Conservation (phyloP, 2,797 vertebrate species). For the Cossypha heuglini region DNA sequence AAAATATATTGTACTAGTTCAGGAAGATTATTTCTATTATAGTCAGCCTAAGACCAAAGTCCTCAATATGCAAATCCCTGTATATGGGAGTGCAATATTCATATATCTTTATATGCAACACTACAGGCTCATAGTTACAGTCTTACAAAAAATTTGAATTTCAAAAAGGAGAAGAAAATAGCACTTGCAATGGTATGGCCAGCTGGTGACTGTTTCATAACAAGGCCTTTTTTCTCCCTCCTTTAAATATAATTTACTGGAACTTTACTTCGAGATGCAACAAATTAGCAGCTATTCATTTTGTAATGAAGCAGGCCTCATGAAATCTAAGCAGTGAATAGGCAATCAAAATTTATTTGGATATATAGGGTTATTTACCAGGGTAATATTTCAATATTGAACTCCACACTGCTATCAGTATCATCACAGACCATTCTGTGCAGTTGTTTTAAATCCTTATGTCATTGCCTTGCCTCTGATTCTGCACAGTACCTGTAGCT, state of each 20-base stretch:
- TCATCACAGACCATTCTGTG: neutral
- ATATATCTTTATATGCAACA: neutral
- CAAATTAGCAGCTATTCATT: conserved; percentile 77
- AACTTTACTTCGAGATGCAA: conserved; percentile 72
- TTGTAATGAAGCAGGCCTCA: conserved; percentile 70
- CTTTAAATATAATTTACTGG: conserved; percentile 63
- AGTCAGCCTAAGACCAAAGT: neutral
- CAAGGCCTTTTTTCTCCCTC: conserved; percentile 23
- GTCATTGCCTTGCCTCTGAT: neutral
- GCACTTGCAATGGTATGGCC: conserved; percentile 32
- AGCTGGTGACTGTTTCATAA: conserved; percentile 69
- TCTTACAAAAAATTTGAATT: conserved; percentile 39
- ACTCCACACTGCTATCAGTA: conserved; percentile 27
- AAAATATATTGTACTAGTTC: neutral
- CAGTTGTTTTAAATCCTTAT: neutral
- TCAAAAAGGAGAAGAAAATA: conserved; percentile 64
- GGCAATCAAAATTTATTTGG: conserved; percentile 75
- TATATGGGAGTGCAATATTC: neutral
- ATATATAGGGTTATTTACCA: conserved; percentile 64
- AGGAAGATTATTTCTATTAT: neutral
- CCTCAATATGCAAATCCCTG: neutral
- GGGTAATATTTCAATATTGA: conserved; percentile 71
- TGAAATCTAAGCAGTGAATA: conserved; percentile 72
- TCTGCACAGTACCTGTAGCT: neutral
- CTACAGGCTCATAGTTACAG: neutral